phyloP scores from a whole-genome alignment of 2,113 vertebrate species.

The Poecile atricapillus region DNA sequence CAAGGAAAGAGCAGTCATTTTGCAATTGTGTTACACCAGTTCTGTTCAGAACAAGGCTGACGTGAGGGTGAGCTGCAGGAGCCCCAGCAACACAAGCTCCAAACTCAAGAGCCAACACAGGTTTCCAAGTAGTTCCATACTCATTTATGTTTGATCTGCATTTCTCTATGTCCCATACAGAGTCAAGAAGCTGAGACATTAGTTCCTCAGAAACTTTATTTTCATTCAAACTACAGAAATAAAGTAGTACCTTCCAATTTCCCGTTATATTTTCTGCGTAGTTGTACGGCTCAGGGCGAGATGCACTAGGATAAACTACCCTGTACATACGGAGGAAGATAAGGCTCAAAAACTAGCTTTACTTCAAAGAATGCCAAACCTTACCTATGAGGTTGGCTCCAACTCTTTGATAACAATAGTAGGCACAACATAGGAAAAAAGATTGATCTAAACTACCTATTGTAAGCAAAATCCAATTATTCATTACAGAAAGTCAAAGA shows the following conservation, averaged over 20 bases:
- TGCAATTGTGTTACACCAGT: rapidly evolving
- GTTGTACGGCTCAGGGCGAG: not conserved
- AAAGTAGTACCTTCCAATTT: slow-evolving; percentile 48
- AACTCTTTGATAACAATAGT: slow-evolving; percentile 10
- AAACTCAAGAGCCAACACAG: not conserved
- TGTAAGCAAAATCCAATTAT: slow-evolving; percentile 2
- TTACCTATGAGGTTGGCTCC: not conserved
- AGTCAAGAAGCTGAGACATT: slow-evolving; percentile 54
- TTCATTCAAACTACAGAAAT: slow-evolving; percentile 65
- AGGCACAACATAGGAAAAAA: slow-evolving; percentile 36
- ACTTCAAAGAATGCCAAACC: slow-evolving; percentile 4
- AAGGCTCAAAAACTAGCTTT: slow-evolving; percentile 42
- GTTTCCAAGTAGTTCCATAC: not conserved
- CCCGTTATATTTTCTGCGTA: not conserved
- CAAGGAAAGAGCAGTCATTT: not conserved
- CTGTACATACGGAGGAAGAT: not conserved
- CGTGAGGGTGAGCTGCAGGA: not conserved
- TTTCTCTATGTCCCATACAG: not conserved
- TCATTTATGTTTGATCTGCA: not conserved
- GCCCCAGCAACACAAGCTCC: not conserved
- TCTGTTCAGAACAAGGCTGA: not conserved
- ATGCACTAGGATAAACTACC: slow-evolving; percentile 25
- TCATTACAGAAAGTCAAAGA: slow-evolving; percentile 38
- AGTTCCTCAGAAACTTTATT: slow-evolving; percentile 65
- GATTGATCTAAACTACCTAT: not conserved